Percentiles rank a stretch among this genome's conserved stretches.
Conservation (phyloP, 2,888 invertebrate genomes). For the Cantharis rufa region DNA sequence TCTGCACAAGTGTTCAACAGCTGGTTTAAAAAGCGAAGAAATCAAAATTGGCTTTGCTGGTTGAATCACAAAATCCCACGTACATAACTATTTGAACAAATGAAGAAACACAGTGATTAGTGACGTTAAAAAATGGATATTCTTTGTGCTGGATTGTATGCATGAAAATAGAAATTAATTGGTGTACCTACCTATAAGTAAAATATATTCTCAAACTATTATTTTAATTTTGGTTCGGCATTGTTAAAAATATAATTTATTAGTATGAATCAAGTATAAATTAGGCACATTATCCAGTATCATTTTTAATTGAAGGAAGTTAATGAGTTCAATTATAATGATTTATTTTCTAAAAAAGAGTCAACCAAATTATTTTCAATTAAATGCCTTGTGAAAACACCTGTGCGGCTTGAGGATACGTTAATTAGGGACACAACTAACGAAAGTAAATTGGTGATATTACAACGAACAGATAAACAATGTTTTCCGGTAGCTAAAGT, state of each 20-base stretch:
- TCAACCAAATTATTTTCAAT: slow-evolving; percentile 33
- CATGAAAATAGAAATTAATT: not conserved
- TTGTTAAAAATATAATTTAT: not conserved
- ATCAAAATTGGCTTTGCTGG: not conserved
- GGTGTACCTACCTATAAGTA: too few species aligned
- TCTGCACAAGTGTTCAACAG: not conserved
- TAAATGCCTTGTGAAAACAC: slow-evolving; percentile 37
- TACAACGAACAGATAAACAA: slow-evolving; percentile 24
- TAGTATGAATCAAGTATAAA: not conserved
- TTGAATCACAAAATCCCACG: not conserved
- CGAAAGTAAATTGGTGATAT: slow-evolving; percentile 27
- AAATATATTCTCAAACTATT: not conserved
- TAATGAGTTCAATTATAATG: not conserved
- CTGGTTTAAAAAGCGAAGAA: not conserved
- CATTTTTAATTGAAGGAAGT: not conserved
- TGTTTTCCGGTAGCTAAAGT: slow-evolving; percentile 22
- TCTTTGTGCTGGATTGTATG: not conserved
- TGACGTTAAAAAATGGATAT: not conserved
- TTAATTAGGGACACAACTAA: slow-evolving; percentile 23
- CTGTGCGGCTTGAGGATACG: slow-evolving; percentile 22
- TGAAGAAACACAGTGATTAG: not conserved
- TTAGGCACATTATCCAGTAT: not conserved
- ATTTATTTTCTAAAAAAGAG: not conserved
- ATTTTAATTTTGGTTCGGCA: not conserved
- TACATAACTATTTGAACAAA: too few species aligned